These are phyloP conservation scores for Orbicella faveolata DNA, from an alignment of 64 coral and sea anemone genomes.

Conservation along the genomic window DNA sequence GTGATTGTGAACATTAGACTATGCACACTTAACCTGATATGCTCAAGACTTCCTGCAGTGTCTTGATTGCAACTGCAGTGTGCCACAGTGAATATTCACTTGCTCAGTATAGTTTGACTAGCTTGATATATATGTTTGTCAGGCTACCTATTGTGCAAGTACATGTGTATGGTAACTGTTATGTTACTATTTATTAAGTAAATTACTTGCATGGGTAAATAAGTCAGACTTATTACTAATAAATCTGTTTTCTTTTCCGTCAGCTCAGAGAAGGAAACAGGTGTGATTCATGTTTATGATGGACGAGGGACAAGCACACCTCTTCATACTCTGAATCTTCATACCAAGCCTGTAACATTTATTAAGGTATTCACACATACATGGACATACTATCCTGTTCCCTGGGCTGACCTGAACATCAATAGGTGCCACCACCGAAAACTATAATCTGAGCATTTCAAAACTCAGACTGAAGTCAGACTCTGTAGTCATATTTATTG, in stretches of 20 bases:
- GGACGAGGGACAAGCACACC: constrained; percentile 81
- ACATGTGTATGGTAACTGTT: background rate
- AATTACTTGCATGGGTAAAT: background rate
- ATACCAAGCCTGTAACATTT: constrained; percentile 67
- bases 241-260: background rate
- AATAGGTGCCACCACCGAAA: too few species aligned
- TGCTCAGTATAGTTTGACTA: background rate
- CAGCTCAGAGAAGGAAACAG: constrained; percentile 92
- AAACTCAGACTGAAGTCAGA: too few species aligned
- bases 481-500: too few species aligned
- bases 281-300: constrained; percentile 93
- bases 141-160: background rate
- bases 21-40: constrained; percentile 4
- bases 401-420: too few species aligned
- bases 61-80: constrained; percentile 27
- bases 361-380: constrained; percentile 58
- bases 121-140: background rate
- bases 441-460: too few species aligned
- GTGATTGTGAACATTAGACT: background rate
- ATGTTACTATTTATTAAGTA: background rate
- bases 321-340: constrained; percentile 72
- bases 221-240: background rate
- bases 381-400: too few species aligned
- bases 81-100: background rate
- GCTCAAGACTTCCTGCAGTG: background rate